Evolutionary conservation across 2,797 vertebrate species (phyloP), one percentile per base, ranked within the genome.

Genomic region (Phoebastria nigripes): DNA sequence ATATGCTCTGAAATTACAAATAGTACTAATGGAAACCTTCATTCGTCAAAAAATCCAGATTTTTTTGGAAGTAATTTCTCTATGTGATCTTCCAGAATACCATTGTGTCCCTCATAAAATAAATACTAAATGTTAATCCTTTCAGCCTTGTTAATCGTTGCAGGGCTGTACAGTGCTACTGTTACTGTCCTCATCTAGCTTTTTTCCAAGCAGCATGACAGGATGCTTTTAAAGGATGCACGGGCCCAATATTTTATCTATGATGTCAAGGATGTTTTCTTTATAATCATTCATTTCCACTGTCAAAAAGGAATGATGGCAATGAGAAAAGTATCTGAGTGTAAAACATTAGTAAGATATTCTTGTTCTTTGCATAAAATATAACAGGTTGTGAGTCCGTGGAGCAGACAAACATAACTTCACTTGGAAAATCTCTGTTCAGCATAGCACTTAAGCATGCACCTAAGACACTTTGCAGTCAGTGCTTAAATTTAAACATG

Each of bases 1-100:
- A 79, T 87, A 82, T 82, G 52, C 37, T 96, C 78, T 80, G 44
- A 91, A 96, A 90, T 94, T 82, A 76, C 73, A 94, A 94, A 94
- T 18, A 92, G 8, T 70, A n/a, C 67, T 93, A 96, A 66, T 2
- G 3, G 35, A 95, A 97, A 87, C 14, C 37, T 78, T 92, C 37
- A 56, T 92, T 87, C 1, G 5, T 91, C 44, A 78, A 96, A 96
- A 94, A 79, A 73, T 21, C 33, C 55, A 87, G n/a, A 17, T 42
- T 73, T 90, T 72, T 91, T 91, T 78, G 9, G 29, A 69, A 83
- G 54, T 73, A 67, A 78, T 82, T 96, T 84, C 37, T 94, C n/a
- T 81, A 0, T 55, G 54, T 74, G 82, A 65, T 92, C 59, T 95
- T 91, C 31, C 72, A 94, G 80, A 96, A 89, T 74, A 63, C 39